These are phyloP conservation scores for Pygoscelis antarcticus DNA, from an alignment of 2,113 vertebrate genomes.

Conservation along the genomic window DNA sequence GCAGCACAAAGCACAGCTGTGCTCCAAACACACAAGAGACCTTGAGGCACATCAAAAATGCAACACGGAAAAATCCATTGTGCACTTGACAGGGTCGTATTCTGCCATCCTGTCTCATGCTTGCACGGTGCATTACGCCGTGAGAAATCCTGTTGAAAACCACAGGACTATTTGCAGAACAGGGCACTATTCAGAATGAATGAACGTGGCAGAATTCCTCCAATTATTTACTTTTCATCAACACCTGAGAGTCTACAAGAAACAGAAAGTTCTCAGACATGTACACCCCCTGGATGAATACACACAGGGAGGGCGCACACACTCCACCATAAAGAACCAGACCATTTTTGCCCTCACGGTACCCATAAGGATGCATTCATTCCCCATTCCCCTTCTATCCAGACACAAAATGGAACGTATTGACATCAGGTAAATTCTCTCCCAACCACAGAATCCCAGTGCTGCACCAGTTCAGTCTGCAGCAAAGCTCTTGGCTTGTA, in stretches of 20 bases:
- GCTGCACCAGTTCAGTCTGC: not conserved
- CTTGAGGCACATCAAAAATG: not conserved
- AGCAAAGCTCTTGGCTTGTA: not conserved
- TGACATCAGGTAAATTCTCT: slow-evolving; percentile 34
- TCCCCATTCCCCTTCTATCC: not conserved
- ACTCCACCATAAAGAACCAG: not conserved
- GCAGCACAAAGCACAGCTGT: not conserved
- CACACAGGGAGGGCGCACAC: not conserved
- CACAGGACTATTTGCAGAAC: slow-evolving; percentile 19
- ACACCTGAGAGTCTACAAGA: not conserved
- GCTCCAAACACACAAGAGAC: not conserved
- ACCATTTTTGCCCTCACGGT: not conserved
- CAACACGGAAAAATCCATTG: not conserved
- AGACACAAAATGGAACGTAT: not conserved
- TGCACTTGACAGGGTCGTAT: not conserved
- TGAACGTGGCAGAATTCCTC: not conserved
- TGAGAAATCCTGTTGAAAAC: slow-evolving; percentile 3
- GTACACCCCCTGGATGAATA: not conserved
- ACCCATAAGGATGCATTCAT: slow-evolving; percentile 53
- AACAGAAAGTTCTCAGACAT: slow-evolving; percentile 22
- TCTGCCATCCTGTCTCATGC: not conserved
- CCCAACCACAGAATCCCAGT: slow-evolving; percentile 30
- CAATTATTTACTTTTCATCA: slow-evolving; percentile 36
- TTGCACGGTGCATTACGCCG: rapidly evolving
- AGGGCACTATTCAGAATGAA: slow-evolving; percentile 21